phyloP scores from a whole-genome alignment of 2,113 vertebrate species.

The Myrmophylax atrothorax region DNA sequence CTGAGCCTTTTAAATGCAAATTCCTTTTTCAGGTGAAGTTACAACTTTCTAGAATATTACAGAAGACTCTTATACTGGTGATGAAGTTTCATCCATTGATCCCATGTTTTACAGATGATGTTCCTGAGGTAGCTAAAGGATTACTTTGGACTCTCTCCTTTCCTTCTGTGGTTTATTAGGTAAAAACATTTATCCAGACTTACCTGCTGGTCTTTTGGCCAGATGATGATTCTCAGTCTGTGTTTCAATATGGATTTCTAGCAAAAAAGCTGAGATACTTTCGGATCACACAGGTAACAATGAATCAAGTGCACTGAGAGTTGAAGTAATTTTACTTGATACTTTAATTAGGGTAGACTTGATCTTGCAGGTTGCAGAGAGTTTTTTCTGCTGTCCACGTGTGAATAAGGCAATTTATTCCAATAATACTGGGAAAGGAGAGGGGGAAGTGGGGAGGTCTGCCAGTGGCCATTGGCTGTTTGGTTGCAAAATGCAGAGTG shows the following conservation, averaged over 20 bases:
- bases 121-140: background rate
- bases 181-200: background rate
- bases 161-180: background rate
- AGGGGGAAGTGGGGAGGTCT: background rate
- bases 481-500: slow-evolving; percentile 61
- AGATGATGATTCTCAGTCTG: background rate
- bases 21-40: background rate
- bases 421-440: background rate
- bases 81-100: background rate
- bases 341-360: background rate
- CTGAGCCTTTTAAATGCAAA: background rate
- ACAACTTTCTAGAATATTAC: background rate
- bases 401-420: slow-evolving; percentile 21
- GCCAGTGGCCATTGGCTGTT: slow-evolving; percentile 31
- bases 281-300: background rate
- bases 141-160: background rate
- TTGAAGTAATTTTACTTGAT: background rate
- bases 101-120: background rate
- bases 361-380: slow-evolving; percentile 1
- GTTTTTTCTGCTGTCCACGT: background rate
- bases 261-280: background rate
- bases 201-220: background rate
- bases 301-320: background rate
- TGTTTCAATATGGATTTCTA: background rate
- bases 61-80: background rate